These are phyloP conservation scores for Macquaria ambigua DNA, from an alignment of 2,113 vertebrate genomes.

Conservation along the genomic window DNA sequence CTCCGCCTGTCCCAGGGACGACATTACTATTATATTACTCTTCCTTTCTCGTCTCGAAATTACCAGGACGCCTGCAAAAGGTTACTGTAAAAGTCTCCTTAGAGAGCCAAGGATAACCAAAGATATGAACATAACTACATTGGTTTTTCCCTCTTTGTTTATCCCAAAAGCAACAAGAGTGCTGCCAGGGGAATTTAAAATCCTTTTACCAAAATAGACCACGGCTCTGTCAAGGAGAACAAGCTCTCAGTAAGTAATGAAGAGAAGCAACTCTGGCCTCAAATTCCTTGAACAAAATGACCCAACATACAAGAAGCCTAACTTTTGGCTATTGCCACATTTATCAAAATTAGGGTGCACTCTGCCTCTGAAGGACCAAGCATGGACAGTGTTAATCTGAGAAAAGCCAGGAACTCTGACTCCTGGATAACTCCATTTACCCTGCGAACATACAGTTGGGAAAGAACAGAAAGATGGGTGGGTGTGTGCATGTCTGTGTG, in stretches of 20 bases:
- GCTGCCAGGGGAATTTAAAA: conserved; percentile 73
- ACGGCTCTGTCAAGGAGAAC: conserved; percentile 52
- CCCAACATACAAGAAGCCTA: conserved; percentile 16
- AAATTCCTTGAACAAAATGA: conserved; percentile 57
- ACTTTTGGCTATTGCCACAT: conserved; percentile 33
- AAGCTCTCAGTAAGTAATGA: conserved; percentile 53
- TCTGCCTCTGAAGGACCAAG: conserved; percentile 15
- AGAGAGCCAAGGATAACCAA: conserved; percentile 58
- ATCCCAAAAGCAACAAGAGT: conserved; percentile 68
- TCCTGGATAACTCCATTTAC: conserved; percentile 68
- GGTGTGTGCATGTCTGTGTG: conserved; percentile 65
- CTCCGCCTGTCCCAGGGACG: conserved; percentile 56
- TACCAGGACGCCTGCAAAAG: conserved; percentile 41
- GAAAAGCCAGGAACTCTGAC: conserved; percentile 56
- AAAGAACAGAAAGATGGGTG: conserved; percentile 76
- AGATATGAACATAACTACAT: conserved; percentile 51
- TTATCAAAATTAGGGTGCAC: conserved; percentile 21
- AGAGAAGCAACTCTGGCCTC: conserved; percentile 52
- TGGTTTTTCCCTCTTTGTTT: conserved; percentile 56
- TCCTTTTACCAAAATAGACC: conserved; percentile 73
- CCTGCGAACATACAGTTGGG: conserved; percentile 67
- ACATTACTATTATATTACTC: conserved; percentile 62
- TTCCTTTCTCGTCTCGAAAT: conserved; percentile 53
- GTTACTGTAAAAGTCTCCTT: conserved; percentile 52
- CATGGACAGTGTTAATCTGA: conserved; percentile 47